Evolutionary conservation across 2,797 vertebrate species (phyloP).

Genomic region (Rousettus madagascariensis): DNA sequence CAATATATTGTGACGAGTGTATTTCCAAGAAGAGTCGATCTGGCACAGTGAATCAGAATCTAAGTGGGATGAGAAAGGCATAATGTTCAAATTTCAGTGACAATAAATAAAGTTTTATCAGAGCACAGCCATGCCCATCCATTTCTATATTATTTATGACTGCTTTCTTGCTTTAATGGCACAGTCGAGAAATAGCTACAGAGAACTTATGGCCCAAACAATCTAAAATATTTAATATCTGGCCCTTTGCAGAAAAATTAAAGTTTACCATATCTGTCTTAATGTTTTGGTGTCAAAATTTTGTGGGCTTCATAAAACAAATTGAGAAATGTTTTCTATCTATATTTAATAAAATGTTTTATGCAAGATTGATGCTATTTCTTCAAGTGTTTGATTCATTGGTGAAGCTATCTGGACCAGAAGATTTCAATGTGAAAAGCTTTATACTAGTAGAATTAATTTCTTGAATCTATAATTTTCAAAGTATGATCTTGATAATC

Average conservation of each 20-base stretch:
- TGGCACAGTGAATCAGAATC: not conserved
- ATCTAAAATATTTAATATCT: not conserved
- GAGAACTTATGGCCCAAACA: not conserved
- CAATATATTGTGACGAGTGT: not conserved
- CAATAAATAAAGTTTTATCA: not conserved
- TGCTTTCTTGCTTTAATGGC: too few species aligned
- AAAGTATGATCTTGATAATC: not conserved
- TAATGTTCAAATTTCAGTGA: not conserved
- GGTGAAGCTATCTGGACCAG: not conserved
- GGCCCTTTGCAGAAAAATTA: not conserved
- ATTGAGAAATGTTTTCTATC: not conserved
- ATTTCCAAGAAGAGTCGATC: not conserved
- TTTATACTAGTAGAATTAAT: not conserved
- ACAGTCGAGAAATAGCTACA: not conserved
- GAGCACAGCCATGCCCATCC: not conserved
- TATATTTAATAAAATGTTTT: slow-evolving; percentile 7
- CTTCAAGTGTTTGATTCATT: slow-evolving; percentile 33
- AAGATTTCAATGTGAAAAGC: slow-evolving; percentile 29
- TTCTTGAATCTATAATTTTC: not conserved
- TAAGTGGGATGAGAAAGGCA: not conserved
- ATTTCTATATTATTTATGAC: not conserved
- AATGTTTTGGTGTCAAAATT: slow-evolving; percentile 34
- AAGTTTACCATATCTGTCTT: not conserved
- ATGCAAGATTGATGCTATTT: slow-evolving; percentile 34
- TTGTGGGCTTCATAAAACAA: slow-evolving; percentile 17